Percentiles rank a stretch among this genome's conserved stretches.
Evolutionary conservation across 2,888 invertebrate species (phyloP).

Genomic region (Pollenia angustigena): DNA sequence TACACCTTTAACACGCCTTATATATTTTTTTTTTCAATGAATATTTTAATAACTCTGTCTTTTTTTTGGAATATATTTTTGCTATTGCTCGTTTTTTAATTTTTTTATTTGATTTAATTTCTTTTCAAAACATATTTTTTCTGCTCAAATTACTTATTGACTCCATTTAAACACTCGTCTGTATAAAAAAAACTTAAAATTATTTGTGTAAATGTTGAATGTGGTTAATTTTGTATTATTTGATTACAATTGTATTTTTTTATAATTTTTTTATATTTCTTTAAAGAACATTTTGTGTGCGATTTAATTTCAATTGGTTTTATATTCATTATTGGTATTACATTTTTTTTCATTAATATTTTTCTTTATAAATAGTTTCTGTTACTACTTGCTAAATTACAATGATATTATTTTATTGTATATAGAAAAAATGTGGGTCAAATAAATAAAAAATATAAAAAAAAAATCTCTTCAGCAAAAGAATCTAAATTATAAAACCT

Average conservation of each 20-base stretch:
- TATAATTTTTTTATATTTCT: conserved; percentile 17
- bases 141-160: conserved; percentile 35
- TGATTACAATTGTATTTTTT: conserved; percentile 34
- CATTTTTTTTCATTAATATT: conserved; percentile 22
- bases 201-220: conserved; percentile 23
- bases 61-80: not conserved
- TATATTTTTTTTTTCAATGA: not conserved
- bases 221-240: conserved; percentile 41
- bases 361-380: conserved; percentile 31
- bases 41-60: not conserved
- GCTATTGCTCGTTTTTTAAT: not conserved
- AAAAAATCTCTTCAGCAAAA: not conserved
- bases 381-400: conserved; percentile 57
- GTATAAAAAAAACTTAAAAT: not conserved
- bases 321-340: conserved; percentile 42
- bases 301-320: conserved; percentile 67
- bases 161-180: conserved; percentile 3
- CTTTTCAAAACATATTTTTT: conserved; percentile 1
- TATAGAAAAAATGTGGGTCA: conserved; percentile 53
- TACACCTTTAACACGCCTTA: not conserved
- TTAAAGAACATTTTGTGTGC: conserved; percentile 48
- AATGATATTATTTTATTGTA: not conserved
- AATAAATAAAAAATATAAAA: conserved; percentile 23
- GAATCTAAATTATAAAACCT: conserved; percentile 29
- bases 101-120: not conserved